These are phyloP conservation scores for Odontophorus gujanensis DNA, from an alignment of 2,113 vertebrate species.

Conservation along the genomic window DNA sequence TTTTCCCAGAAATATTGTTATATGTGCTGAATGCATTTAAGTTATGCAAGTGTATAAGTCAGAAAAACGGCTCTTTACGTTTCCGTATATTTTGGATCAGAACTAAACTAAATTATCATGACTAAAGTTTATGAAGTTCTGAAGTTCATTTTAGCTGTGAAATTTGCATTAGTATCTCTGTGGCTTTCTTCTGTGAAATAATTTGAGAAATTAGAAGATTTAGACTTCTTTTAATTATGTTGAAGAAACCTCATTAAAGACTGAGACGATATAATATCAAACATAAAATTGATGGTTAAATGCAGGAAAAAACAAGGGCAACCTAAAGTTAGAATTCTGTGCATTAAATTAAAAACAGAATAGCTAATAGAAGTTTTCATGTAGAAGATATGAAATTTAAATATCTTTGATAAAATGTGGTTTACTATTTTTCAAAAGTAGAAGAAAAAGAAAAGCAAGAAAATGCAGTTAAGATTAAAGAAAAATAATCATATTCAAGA, in stretches of 20 bases:
- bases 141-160: not conserved
- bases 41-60: not conserved
- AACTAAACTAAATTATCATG: not conserved
- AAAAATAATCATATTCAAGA: slow-evolving; percentile 28
- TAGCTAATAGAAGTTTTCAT: not conserved
- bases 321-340: not conserved
- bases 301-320: not conserved
- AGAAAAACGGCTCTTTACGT: not conserved
- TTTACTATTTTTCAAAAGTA: not conserved
- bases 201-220: not conserved
- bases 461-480: not conserved
- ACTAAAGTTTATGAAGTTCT: not conserved
- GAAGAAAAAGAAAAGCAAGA: not conserved
- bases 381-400: not conserved
- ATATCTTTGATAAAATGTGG: not conserved
- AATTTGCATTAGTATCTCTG: not conserved
- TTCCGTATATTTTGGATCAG: not conserved
- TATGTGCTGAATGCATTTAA: not conserved
- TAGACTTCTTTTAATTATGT: not conserved
- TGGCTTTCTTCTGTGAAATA: not conserved
- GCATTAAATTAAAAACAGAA: not conserved
- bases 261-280: not conserved
- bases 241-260: not conserved
- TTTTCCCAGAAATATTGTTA: not conserved
- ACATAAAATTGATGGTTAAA: not conserved